Evolutionary conservation across 2,888 invertebrate species (phyloP), one percentile per base, ranked within the genome.

Genomic region (Aporophyla nigra): DNA sequence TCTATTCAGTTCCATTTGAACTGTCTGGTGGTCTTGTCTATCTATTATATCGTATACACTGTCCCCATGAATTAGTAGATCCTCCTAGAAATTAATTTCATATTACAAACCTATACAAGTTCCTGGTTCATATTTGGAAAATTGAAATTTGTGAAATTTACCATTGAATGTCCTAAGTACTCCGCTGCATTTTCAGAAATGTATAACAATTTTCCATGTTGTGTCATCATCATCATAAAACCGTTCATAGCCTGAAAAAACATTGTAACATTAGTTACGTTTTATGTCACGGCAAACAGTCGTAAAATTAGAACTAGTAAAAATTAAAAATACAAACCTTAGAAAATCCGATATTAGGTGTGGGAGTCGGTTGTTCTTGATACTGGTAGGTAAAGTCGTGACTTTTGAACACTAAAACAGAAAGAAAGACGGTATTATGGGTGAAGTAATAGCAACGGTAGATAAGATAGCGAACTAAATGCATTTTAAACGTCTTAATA

Each of bases 11-110:
- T 99, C 99, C 91, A 98, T 97, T 96, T 99, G 99, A 84, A 99
- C 99, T 81, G 99, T 98, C 93, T 98, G 98, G 95, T 99, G 99
- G 96, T 99, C 99, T 96, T 99, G 99, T 96, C 99, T 99, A 97
- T 99, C 99, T 95, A 99, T 99, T 91, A 99, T 99, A 96, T 99
- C 99, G 97, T 99, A 99, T 86, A 99, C 99, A 92, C 99, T 99
- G 97, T 99, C 99, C 21, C 99, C 99, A 94, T 99, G 99, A 93
- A 99, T 99, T 94, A 99, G 97, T 89, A 99, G 97, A 95, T 99
- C 99, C 97, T 99, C 99, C 99, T 99, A 97, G 80, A 97, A 96
- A 90, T 73, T 77, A 74, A 81, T 66, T 61, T 33, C 14, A 16
- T 61, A 33, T 73, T 56, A 71, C 0, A 63, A 49, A 54, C 59